Base-by-base conservation (phyloP, 2,888 invertebrate genomes). In the Mesoligia furuncula region DNA sequence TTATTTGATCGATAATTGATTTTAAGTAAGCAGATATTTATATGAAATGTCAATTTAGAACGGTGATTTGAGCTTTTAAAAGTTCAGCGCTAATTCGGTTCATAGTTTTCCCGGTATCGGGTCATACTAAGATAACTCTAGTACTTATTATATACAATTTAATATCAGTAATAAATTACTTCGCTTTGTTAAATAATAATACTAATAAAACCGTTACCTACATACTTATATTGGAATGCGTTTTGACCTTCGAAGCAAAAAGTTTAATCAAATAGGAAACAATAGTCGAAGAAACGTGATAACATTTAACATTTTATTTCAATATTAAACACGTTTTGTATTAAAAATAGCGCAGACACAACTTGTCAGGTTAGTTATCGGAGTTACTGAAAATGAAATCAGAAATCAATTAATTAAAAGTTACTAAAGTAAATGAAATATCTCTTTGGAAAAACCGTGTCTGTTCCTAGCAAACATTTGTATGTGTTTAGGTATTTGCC, bases 191-290 rank as follows among this genome's bases (percentile, higher is more conserved):
- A 48, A 36, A 42, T 48, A 76, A 45, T 65, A 69, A 61, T 62
- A 67, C 17, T n/a, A 69, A 36, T 5, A 68, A 51, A 24, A 75
- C 74, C 54, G 70, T 79, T 81, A 69, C 39, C n/a, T n/a, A n/a
- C n/a, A n/a, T n/a, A n/a, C 15, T 36, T 24, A 39, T 36, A 77
- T 72, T 70, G 64, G 67, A 87, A 75, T 79, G 67, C 31, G 39
- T 65, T 11, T 73, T 73, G 77, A 31, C 79, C 85, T 85, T 88
- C 79, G 13, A 64, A 65, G 36, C 72, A 77, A 80, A 80, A 75
- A 65, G 73, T 71, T 79, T 64, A 36, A 77, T 74, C 69, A 51
- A 70, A 77, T 61, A 84, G 80, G 81, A 82, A 85, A 80, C 77
- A 85, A 84, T 76, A 70, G 57, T 61, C 57, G 31, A 75, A 70